Evolutionary conservation across 2,797 vertebrate species (phyloP).

Genomic region (Agapornis canus): DNA sequence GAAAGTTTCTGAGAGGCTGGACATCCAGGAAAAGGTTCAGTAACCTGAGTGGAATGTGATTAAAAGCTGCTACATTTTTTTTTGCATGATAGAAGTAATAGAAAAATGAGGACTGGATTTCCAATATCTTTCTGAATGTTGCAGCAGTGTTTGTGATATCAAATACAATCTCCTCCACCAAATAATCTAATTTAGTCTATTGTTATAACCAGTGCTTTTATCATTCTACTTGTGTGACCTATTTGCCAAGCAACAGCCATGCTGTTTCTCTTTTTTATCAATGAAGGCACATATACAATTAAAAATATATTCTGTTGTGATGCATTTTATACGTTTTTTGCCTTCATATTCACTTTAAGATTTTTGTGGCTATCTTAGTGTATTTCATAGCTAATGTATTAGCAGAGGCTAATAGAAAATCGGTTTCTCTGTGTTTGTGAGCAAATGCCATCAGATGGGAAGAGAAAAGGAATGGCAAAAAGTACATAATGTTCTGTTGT

Average conservation of each 20-base stretch:
- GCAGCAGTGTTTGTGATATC: not conserved
- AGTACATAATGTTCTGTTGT: not conserved
- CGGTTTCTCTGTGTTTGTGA: not conserved
- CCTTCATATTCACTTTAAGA: not conserved
- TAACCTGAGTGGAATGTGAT: not conserved
- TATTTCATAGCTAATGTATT: not conserved
- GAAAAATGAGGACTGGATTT: not conserved
- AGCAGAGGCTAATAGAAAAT: not conserved
- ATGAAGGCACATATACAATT: not conserved
- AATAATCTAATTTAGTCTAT: not conserved
- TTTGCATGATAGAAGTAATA: not conserved
- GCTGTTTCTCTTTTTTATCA: not conserved
- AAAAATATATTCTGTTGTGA: not conserved
- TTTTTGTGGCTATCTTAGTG: not conserved
- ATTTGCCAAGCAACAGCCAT: not conserved
- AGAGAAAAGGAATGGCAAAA: not conserved
- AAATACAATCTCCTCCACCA: not conserved
- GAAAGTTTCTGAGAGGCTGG: not conserved
- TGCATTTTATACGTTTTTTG: not conserved
- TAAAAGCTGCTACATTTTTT: not conserved
- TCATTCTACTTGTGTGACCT: not conserved
- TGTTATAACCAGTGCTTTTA: not conserved
- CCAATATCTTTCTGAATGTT: not conserved
- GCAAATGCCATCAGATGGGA: not conserved
- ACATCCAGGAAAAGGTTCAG: not conserved